Evolutionary conservation across 2,888 invertebrate species (phyloP).

Genomic region (Cosmopolites sordidus): DNA sequence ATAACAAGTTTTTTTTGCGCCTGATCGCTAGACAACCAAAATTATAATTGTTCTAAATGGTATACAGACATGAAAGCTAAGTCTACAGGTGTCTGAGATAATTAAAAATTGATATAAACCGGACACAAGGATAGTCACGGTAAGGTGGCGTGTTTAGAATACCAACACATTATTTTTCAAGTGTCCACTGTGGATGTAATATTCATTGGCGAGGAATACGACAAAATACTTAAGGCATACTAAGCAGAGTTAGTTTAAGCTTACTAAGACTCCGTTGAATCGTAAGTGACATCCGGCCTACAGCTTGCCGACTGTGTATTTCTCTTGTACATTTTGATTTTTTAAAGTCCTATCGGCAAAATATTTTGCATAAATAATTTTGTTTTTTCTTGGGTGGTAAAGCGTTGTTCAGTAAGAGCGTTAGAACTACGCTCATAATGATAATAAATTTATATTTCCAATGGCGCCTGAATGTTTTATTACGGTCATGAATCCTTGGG

Average conservation of each 20-base stretch:
- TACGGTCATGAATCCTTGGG: too few relatives aligned
- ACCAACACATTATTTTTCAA: slow-evolving; percentile 32
- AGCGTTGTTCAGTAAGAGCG: too few relatives aligned
- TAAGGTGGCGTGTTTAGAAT: slow-evolving; percentile 24
- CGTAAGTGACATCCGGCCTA: slow-evolving; percentile 41
- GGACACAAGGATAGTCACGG: slow-evolving; percentile 24
- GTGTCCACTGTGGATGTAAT: slow-evolving; percentile 35
- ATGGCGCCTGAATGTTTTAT: too few relatives aligned
- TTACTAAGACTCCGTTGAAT: slow-evolving; percentile 35
- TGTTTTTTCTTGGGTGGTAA: too few relatives aligned
- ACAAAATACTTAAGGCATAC: slow-evolving; percentile 35
- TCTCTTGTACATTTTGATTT: too few relatives aligned
- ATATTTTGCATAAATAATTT: too few relatives aligned
- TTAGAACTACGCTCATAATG: too few relatives aligned
- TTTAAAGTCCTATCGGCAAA: too few relatives aligned
- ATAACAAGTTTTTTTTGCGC: too few relatives aligned
- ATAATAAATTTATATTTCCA: too few relatives aligned
- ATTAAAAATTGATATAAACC: slow-evolving; percentile 27
- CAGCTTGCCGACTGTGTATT: slow-evolving; percentile 21
- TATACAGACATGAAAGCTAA: slow-evolving; percentile 7
- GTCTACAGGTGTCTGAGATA: slow-evolving; percentile 13
- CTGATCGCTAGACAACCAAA: too few relatives aligned
- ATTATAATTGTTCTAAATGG: neutral
- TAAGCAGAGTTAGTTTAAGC: slow-evolving; percentile 35
- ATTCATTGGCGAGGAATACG: slow-evolving; percentile 38